Evolutionary conservation across 1,140 invertebrate species (phyloP), one percentile per base, ranked within the genome.

Genomic region (Zaprionus lachaisei): DNA sequence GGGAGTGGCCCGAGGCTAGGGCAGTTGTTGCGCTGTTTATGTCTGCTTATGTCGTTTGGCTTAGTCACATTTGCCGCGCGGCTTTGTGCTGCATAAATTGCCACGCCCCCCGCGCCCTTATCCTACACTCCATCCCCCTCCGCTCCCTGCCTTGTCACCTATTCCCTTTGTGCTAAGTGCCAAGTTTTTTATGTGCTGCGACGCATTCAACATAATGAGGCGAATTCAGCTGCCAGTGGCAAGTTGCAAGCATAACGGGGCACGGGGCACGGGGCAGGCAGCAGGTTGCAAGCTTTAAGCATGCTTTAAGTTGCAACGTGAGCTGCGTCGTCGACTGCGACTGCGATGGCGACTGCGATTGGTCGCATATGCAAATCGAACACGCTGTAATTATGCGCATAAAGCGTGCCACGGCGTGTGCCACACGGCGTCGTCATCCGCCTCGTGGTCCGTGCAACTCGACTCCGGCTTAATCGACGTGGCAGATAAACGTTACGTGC

Each of bases 31-130:
- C 74, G 60, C 70, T 87, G 75, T 89, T 89, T 89, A 84, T 84
- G 84, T 78, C 84, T 87, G 84, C 84, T 87, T 87, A 87, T 87
- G 84, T 87, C 84, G 84, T 84, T 87, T 89, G 84, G 83, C 83
- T 89, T 83, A 80, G 81, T 87, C 87, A 84, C 84, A 87, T 87
- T 87, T 87, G 84, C 84, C 68, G 64, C 70, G 71, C 81, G 84
- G 83, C 84, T 87, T 87, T 87, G 84, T 87, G 84, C 75, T 79
- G 84, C 84, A 87, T 87, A 87, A 84, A 87, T 89, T 80, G 77
- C 20, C 73, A 78, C 78, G 62, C 73, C 55, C 62, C 2, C n/a
- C 49, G 5, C 58, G 56, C 24, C 37, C 9, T 24, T 15, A 54
- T n/a, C 22, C 47, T 14, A 11, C 4, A 12, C 9, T 7, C 24